Conservation (phyloP, 2,797 vertebrate species). For the Distichodus sexfasciatus region DNA sequence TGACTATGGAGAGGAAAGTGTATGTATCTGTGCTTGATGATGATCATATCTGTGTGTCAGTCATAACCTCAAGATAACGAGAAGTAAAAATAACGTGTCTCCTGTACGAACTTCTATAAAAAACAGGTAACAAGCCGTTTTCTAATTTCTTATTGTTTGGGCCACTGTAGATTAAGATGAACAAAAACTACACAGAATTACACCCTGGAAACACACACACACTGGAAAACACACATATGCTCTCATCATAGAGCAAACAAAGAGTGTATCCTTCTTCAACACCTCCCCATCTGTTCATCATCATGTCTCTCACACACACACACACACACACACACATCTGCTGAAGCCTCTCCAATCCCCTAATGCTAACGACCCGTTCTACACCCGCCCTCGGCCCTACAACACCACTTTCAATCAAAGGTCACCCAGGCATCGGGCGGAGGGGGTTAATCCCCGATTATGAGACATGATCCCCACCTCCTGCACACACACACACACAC, state of each 20-base stretch:
- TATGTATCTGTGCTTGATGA: too few relatives aligned
- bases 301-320: not conserved
- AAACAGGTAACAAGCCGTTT: too few relatives aligned
- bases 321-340: not conserved
- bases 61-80: too few relatives aligned
- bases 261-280: not conserved
- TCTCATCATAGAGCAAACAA: not conserved
- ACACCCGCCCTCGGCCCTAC: not conserved
- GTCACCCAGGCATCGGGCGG: constrained; percentile 66
- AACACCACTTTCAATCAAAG: constrained; percentile 45
- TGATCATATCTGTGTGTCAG: too few relatives aligned
- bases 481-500: not conserved
- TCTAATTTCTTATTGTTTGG: too few relatives aligned
- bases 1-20: too few relatives aligned
- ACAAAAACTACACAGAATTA: too few relatives aligned
- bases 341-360: not conserved
- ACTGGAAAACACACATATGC: not conserved
- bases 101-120: too few relatives aligned
- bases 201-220: not conserved
- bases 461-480: constrained; percentile 52
- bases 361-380: not conserved
- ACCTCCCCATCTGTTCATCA: not conserved
- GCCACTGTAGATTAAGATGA: too few relatives aligned
- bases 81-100: too few relatives aligned
- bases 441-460: constrained; percentile 70